A percentile compares a stretch with the other conserved stretches of the same genome.
These are phyloP conservation scores for Chlorodrepanis virens DNA, from an alignment of 2,113 vertebrate species.

Conservation along the genomic window DNA sequence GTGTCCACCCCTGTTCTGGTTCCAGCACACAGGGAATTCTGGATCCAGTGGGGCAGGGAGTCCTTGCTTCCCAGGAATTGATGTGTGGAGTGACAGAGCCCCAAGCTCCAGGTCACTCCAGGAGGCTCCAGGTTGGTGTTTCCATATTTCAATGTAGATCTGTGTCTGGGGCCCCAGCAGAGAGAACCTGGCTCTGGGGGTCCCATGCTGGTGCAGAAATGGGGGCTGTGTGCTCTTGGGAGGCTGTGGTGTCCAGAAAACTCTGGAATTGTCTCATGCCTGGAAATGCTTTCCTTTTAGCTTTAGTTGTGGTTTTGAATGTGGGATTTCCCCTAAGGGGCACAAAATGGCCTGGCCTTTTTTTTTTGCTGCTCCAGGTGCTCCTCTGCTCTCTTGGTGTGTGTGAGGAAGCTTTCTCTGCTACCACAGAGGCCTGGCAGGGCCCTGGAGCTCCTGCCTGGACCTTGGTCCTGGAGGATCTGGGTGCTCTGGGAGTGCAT, in stretches of 20 bases:
- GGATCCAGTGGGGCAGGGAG: not conserved
- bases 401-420: not conserved
- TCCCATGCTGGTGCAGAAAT: not conserved
- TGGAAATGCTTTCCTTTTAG: not conserved
- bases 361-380: not conserved
- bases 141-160: fast-evolving
- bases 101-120: too few relatives aligned
- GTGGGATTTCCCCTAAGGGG: fast-evolving
- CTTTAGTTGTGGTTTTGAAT: not conserved
- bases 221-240: not conserved
- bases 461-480: not conserved
- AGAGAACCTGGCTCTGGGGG: not conserved
- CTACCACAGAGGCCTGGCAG: not conserved
- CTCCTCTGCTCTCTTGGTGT: not conserved
- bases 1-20: not conserved
- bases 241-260: not conserved
- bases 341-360: not conserved
- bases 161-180: fast-evolving
- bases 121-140: not conserved
- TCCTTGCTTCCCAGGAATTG: fast-evolving
- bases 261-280: not conserved
- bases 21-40: fast-evolving
- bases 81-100: not conserved
- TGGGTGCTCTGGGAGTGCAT: not conserved
- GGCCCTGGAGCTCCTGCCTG: not conserved